phyloP scores from a whole-genome alignment of 2,797 vertebrate species.

The Labroides dimidiatus region DNA sequence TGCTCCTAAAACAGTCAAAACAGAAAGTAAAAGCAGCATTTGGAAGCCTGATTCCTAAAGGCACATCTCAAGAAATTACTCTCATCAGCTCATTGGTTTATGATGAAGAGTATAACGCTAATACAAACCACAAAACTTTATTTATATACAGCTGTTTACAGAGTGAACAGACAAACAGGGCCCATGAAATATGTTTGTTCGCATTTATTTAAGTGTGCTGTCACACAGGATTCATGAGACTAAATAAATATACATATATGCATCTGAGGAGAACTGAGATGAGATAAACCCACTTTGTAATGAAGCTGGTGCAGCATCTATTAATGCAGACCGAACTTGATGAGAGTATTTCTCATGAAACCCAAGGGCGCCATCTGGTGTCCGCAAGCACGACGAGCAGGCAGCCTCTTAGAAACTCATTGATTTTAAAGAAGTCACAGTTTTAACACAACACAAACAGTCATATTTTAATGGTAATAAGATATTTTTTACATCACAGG shows the following conservation, averaged over 20 bases:
- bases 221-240: slow-evolving; percentile 22
- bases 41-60: not conserved
- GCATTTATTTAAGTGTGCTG: slow-evolving; percentile 11
- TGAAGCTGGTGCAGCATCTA: not conserved
- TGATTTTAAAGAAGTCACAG: slow-evolving; percentile 29
- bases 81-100: slow-evolving; percentile 53
- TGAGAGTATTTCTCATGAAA: slow-evolving; percentile 4
- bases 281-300: slow-evolving; percentile 19
- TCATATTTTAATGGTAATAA: slow-evolving; percentile 21
- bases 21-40: slow-evolving; percentile 1
- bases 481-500: slow-evolving; percentile 30
- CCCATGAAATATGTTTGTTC: slow-evolving; percentile 18
- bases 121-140: slow-evolving; percentile 43
- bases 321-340: not conserved
- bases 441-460: slow-evolving; percentile 34
- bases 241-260: slow-evolving; percentile 14
- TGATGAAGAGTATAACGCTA: slow-evolving; percentile 19
- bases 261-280: slow-evolving; percentile 42
- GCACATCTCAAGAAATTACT: slow-evolving; percentile 24
- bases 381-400: slow-evolving; percentile 13
- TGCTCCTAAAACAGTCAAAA: not conserved
- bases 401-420: not conserved
- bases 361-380: slow-evolving; percentile 65
- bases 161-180: slow-evolving; percentile 17
- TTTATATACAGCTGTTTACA: slow-evolving; percentile 10